Conservation (phyloP, 2,797 vertebrate genomes). For the Linurgus olivaceus region DNA sequence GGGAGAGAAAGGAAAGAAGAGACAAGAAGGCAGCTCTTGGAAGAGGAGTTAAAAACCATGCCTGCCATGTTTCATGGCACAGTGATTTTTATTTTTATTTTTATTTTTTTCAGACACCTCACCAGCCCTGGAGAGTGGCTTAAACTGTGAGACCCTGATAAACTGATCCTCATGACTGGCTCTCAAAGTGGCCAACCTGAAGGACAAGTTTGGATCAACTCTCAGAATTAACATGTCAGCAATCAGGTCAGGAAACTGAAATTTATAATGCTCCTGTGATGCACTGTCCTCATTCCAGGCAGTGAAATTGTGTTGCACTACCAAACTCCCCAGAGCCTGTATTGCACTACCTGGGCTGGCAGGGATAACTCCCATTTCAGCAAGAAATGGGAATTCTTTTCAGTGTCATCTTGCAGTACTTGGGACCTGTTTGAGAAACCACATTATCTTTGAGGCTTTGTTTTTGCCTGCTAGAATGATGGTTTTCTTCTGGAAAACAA, state of each 20-base stretch:
- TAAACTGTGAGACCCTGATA: background rate
- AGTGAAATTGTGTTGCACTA: background rate
- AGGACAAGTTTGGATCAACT: background rate
- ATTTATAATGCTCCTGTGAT: background rate
- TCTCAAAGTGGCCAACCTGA: background rate
- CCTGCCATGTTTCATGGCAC: background rate
- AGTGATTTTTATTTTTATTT: background rate
- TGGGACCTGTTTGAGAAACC: background rate
- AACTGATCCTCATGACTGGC: too few relatives aligned
- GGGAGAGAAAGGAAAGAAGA: background rate
- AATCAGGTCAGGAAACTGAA: background rate
- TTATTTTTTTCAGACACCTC: background rate
- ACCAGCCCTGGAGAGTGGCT: background rate
- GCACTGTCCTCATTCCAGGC: background rate
- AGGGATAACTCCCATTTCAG: background rate
- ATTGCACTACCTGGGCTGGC: background rate
- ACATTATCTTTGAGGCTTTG: background rate
- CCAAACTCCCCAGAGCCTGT: background rate
- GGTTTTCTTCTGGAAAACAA: background rate
- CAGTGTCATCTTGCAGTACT: background rate
- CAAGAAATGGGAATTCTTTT: too few relatives aligned
- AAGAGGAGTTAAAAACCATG: background rate
- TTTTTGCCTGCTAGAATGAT: background rate
- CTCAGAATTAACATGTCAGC: background rate
- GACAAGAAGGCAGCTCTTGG: background rate